Base-by-base conservation (phyloP, 2,113 vertebrate genomes). In the Lates calcarifer region DNA sequence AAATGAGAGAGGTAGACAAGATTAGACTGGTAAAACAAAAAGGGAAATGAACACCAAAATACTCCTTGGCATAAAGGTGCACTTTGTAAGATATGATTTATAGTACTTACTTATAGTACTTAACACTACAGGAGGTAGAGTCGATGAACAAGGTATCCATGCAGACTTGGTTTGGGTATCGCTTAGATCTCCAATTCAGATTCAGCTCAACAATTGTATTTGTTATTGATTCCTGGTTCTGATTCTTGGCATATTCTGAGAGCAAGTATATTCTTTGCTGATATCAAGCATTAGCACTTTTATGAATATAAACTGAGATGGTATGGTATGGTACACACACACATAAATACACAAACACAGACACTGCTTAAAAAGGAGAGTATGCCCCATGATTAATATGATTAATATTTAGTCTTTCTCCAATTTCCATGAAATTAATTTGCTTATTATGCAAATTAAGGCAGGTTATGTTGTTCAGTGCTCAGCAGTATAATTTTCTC, bases 401-500 rank as follows among this genome's bases (percentile, higher is more conserved):
- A 91, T 84, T 79, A 80, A 80, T 89, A 75, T 84, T 79, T 83
- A 60, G 77, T 70, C 82, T 78, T 45, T 66, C 55, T 70, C 56
- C 67, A 74, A 80, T 89, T 84, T 81, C 74, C 79, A 85, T 76
- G 65, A 81, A 74, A 89, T 70, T 85, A 66, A 79, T 86, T 55
- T 77, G 72, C 31, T 89, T 76, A 68, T 83, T 77, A 85, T 87
- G 89, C 60, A 84, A 82, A 91, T 79, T 33, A 41, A 67, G 45
- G 33, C 29, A 8, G 43, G 61, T 60, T 47, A 10, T 47, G 66
- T 68, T 37, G 39, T 74, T 57, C 76, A 10, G 51, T 14, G 9
- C 64, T 66, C 77, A 39, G 41, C 61, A 24, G 49, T 3, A n/a
- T 60, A 1, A 60, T 69, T 85, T 83, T 49, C 58, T 53, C 7